Evolutionary conservation across 2,797 vertebrate species (phyloP).

Genomic region (Hydrocynus forskahlii): DNA sequence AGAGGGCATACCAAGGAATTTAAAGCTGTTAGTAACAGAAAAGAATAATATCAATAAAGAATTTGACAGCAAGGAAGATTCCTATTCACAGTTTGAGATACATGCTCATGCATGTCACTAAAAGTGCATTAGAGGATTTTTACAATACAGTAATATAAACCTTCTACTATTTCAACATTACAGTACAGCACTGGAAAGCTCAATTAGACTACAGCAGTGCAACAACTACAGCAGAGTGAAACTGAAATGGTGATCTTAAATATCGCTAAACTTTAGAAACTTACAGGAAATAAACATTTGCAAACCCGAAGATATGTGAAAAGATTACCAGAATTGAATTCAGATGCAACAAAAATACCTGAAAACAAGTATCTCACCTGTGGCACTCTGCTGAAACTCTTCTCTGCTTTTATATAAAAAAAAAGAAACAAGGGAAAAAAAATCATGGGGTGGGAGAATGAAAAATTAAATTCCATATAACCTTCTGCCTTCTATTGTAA

Average conservation of each 20-base stretch:
- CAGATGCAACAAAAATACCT: conserved; percentile 34
- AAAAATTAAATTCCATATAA: conserved; percentile 25
- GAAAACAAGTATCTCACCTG: conserved; percentile 79
- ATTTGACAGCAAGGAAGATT: neutral
- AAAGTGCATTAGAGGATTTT: conserved; percentile 15
- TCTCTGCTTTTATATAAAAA: conserved; percentile 74
- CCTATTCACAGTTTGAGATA: conserved; percentile 25
- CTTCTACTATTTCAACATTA: neutral
- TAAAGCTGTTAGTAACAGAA: conserved; percentile 81
- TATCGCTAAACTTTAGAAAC: conserved; percentile 27
- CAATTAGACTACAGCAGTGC: too few relatives aligned
- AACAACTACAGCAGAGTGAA: neutral
- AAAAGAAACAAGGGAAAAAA: conserved; percentile 43
- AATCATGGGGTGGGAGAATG: conserved; percentile 20
- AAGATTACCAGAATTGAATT: conserved; percentile 12
- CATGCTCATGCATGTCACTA: conserved; percentile 26
- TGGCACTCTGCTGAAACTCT: conserved; percentile 81
- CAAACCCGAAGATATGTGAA: neutral
- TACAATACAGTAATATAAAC: neutral
- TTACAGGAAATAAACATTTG: neutral
- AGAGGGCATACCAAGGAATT: conserved; percentile 70
- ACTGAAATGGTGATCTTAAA: conserved; percentile 6
- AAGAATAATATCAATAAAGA: conserved; percentile 25
- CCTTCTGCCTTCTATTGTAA: neutral
- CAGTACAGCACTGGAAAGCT: neutral